Base-by-base conservation (phyloP, 92 coral and sea anemone species). In the Nematostella vectensis region DNA sequence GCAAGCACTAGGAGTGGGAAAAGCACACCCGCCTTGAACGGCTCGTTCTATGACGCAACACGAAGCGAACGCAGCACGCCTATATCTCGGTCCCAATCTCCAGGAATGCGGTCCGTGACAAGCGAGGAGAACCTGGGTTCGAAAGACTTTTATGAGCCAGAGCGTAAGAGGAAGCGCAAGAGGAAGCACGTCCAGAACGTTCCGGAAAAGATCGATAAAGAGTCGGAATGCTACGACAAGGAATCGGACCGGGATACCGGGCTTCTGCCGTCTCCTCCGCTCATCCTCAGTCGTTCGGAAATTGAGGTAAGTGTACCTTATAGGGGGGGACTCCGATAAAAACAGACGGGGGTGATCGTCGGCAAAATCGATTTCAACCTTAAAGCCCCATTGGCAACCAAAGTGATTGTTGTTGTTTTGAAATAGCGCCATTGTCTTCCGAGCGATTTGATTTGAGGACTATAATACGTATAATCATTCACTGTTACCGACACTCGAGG, bases 111-210 rank as follows among this genome's bases (percentile, higher is more conserved):
- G 65, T 58, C 74, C 21, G 71, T 58, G 54, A 71, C 74, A 15
- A 83, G 88, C 56, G 84, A 85, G 29, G 96, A 88, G 30, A 65
- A 78, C 67, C 54, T 65, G 56, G 54, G 31, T 3, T 49, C 72
- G 2, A 83, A 71, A 50, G 87, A 85, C 16, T 55, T 51, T 48
- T 81, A 58, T 0, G 58, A 47, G 25, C 49, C 60, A 11, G 81
- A 81, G 26, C 70, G 70, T 27, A 81, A 80, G 58, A 89, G 80
- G 58, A 85, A 81, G 54, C 80, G 75, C 70, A 85, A 80, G 59
- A 76, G 65, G 48, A 24, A 42, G 2, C 74, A 57, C 36, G 56
- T 36, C 45, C 61, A 42, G 27, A 64, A 21, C 27, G 57, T 33
- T 11, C 29, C 51, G 22, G 70, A 64, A 27, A 55, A 33, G 15